These are phyloP conservation scores for Melikaiella ostensackeni DNA, from an alignment of 2,888 invertebrate genomes.

Conservation along the genomic window DNA sequence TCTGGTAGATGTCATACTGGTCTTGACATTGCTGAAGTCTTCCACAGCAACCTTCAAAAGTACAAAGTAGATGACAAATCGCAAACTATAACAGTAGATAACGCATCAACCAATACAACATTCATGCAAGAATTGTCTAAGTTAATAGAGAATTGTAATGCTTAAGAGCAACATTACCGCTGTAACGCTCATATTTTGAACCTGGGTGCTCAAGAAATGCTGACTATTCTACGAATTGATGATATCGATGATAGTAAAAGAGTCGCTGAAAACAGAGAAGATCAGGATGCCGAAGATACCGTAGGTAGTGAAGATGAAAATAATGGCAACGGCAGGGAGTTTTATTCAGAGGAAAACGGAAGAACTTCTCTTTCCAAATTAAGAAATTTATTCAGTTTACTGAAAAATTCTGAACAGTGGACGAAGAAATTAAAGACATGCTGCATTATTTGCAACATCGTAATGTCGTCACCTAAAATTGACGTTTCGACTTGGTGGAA, in stretches of 20 bases:
- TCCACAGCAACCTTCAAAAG: too few species aligned
- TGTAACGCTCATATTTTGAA: slow-evolving; percentile 63
- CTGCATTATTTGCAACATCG: background rate
- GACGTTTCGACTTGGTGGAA: slow-evolving; percentile 31
- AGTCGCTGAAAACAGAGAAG: slow-evolving; percentile 30
- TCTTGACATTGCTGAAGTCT: too few species aligned
- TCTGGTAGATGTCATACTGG: too few species aligned
- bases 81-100: slow-evolving; percentile 36
- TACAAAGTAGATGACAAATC: background rate
- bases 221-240: background rate
- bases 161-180: slow-evolving; percentile 59
- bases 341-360: slow-evolving; percentile 21
- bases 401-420: background rate
- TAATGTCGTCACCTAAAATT: background rate
- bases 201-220: slow-evolving; percentile 58
- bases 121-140: slow-evolving; percentile 35
- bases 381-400: slow-evolving; percentile 45
- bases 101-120: slow-evolving; percentile 33
- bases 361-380: slow-evolving; percentile 46
- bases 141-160: slow-evolving; percentile 40
- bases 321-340: background rate
- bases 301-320: slow-evolving; percentile 10
- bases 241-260: background rate
- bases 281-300: slow-evolving; percentile 13
- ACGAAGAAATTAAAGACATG: background rate